Base-by-base conservation (phyloP, 2,888 invertebrate species). In the Tachina fera region DNA sequence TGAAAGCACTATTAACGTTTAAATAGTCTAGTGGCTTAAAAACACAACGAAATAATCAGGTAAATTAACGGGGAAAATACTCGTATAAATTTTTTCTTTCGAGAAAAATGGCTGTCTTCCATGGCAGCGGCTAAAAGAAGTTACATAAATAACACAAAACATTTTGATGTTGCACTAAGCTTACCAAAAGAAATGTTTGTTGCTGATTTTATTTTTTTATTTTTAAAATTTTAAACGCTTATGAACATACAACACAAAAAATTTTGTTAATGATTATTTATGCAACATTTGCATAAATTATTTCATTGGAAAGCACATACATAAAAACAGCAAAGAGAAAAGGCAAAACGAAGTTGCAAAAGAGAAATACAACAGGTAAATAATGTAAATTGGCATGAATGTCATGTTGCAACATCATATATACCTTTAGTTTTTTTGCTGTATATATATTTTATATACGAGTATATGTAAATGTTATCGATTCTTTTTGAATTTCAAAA, bases 231-330 rank as follows among this genome's bases (percentile, higher is more conserved):
- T 31, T 6, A 16, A 77, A 39, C 39, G 13, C 19, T 43, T 41
- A 47, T 58, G n/a, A 67, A 76, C 6, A 51, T 10, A 39, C n/a
- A 31, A 63, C 22, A 22, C 6, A 61, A 10, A 70, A 31, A 43
- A 19, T 19, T 61, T 51, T 63, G 49, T n/a, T 56, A 63, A 45
- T 47, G 53, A 61, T 53, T 63, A 47, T 53, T 78, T 63, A 45
- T 71, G 61, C 51, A 70, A 49, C 56, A 58, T 78, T 68, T 77
- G 45, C 49, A 70, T n/a, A 72, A 41, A 72, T 68, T 22, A 74
- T 22, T 68, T 75, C 16, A 65, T 65, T 45, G 47, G n/a, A 31
- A 60, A 68, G 43, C 22, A 77, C 19, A 68, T 60, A 63, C 47
- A 75, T 16, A 58, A 16, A 13, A 1, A 41, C n/a, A 51, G 49